Percentiles rank a stretch among this genome's conserved stretches.
phyloP scores from a whole-genome alignment of 2,113 vertebrate genomes.

The Heterotis niloticus region DNA sequence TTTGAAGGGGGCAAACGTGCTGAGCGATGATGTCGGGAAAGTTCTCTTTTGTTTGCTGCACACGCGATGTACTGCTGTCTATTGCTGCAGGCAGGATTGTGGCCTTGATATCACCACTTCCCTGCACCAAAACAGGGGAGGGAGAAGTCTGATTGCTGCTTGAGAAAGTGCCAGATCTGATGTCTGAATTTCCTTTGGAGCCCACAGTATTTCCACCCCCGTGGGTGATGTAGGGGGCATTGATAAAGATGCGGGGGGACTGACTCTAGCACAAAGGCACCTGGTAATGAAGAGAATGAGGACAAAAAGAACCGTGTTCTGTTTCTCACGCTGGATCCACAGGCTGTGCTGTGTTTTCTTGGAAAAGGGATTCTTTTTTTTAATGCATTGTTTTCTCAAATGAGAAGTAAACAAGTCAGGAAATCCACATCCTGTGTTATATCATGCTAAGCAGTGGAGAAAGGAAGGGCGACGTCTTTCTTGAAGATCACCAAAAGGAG shows the following conservation, averaged over 20 bases:
- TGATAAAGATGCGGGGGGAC: background rate
- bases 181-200: background rate
- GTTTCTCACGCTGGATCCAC: background rate
- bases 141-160: slow-evolving; percentile 2
- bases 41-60: background rate
- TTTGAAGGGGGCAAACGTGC: slow-evolving; percentile 1
- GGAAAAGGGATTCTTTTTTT: background rate
- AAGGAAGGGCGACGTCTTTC: background rate
- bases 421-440: background rate
- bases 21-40: background rate
- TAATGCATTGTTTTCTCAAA: background rate
- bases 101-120: background rate
- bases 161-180: background rate
- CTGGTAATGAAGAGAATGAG: background rate
- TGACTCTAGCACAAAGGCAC: background rate
- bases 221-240: background rate
- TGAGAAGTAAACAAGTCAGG: background rate
- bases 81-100: background rate
- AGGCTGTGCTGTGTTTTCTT: background rate
- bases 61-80: background rate
- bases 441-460: background rate
- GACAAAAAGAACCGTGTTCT: background rate
- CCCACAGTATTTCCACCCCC: background rate
- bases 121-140: background rate
- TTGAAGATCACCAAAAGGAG: background rate